Conservation (phyloP, 2,888 invertebrate genomes). For the Tiphia femorata region DNA sequence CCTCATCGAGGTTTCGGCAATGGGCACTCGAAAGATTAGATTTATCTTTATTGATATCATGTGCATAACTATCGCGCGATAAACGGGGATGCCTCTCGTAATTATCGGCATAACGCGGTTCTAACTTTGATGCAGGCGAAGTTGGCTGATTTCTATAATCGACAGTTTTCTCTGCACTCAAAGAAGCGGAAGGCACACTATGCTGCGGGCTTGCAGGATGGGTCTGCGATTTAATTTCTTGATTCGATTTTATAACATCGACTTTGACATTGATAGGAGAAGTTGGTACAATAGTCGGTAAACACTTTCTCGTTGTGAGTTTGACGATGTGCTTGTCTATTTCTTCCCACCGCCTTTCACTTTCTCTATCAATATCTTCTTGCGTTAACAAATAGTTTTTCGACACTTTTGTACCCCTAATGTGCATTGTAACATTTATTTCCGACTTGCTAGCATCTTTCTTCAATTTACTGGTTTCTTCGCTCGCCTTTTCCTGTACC, state of each 20-base stretch:
- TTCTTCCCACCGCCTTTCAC: slow-evolving; percentile 51
- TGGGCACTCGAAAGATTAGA: background rate
- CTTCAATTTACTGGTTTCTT: slow-evolving; percentile 12
- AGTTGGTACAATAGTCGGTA: slow-evolving; percentile 3
- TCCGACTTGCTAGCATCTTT: slow-evolving; percentile 9
- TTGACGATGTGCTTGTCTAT: slow-evolving; percentile 57
- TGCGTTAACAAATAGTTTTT: slow-evolving; percentile 21
- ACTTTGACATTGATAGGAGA: slow-evolving; percentile 2
- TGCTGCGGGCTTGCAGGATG: background rate
- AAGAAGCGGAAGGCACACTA: background rate
- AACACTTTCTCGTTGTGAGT: slow-evolving; percentile 32
- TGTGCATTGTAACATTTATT: background rate
- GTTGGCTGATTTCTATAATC: slow-evolving; percentile 19
- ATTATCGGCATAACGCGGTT: slow-evolving; percentile 56
- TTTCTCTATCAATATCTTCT: slow-evolving; percentile 44
- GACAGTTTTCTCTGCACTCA: background rate
- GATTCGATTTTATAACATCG: slow-evolving; percentile 15
- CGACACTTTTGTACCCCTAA: background rate
- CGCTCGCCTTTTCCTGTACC: background rate
- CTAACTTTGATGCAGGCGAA: slow-evolving; percentile 26
- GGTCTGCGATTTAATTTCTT: slow-evolving; percentile 1
- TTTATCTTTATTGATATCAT: slow-evolving; percentile 30
- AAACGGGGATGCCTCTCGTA: slow-evolving; percentile 57
- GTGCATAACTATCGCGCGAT: slow-evolving; percentile 11
- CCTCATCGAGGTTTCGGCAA: slow-evolving; percentile 25